Base-by-base conservation (phyloP, 2,797 vertebrate genomes). In the Aplochiton taeniatus region DNA sequence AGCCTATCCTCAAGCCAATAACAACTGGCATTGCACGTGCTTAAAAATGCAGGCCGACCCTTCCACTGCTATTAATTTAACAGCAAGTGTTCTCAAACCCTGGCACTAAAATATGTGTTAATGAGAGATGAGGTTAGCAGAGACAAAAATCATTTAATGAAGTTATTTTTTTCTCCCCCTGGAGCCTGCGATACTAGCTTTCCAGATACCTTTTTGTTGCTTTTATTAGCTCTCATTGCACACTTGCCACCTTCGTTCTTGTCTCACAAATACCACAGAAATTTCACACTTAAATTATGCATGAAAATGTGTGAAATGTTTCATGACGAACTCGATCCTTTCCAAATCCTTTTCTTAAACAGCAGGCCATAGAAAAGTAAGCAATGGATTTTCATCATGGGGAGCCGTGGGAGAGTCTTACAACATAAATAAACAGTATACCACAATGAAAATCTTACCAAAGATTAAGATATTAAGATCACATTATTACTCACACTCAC, bases 21-120 rank as follows among this genome's bases (percentile, higher is more conserved):
- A 82, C 73, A 80, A 85, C 77, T 79, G 68, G 69, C 48, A 13
- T 62, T 65, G 58, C 81, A 82, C 82, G 79, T 85, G 70, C 80
- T 88, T 80, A 81, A 85, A 82, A 85, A 89, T 91, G 81, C 71
- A 87, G 76, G 77, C 70, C 88, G 89, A 91, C 89, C 89, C 91
- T 90, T 92, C 76, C 75, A 70, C 63, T 81, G 72, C 80, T 84
- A 85, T 83, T 88, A 88, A 90, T 88, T 85, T 83, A 86, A 88
- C 88, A 83, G 81, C 80, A 84, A 85, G 81, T 85, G 66, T 87
- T 87, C 81, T 84, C 65, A 75, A 79, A 66, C 68, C 74, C 70
- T 75, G 79, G 81, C 80, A 84, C 76, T 54, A 74, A 80, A 81
- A 85, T 85, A 64, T 87, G 84, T 83, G 88, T 89, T 88, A 89